Conservation (phyloP, 2,113 vertebrate species). For the Pseudonaja textilis region DNA sequence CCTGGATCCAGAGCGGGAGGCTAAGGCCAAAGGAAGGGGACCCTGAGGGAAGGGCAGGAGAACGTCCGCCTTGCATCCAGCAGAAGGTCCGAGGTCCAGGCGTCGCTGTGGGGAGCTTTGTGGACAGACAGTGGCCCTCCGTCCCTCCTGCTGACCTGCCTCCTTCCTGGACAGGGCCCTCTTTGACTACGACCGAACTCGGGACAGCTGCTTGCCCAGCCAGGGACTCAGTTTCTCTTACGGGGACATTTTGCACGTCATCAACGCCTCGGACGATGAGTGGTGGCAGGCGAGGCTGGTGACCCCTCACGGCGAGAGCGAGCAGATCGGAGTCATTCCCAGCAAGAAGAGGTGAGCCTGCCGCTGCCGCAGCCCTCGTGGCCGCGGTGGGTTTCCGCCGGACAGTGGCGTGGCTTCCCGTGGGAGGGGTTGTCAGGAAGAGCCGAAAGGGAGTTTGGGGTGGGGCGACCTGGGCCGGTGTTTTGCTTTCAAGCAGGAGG, state of each 20-base stretch:
- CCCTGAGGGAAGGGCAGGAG: background rate
- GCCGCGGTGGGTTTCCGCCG: background rate
- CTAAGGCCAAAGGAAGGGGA: background rate
- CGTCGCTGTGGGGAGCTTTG: background rate
- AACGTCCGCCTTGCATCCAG: too few relatives aligned
- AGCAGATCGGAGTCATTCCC: slow-evolving; percentile 98
- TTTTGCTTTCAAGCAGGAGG: background rate
- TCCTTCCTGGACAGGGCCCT: slow-evolving; percentile 78
- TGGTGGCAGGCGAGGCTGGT: slow-evolving; percentile 99
- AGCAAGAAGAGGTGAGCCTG: slow-evolving; percentile 92
- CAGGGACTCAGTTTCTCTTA: slow-evolving; percentile 98
- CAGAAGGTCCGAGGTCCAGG: background rate
- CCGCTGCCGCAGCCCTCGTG: fast-evolving
- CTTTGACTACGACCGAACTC: slow-evolving; percentile 96
- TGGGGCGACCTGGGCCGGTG: background rate
- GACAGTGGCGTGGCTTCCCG: background rate
- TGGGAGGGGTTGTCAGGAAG: background rate
- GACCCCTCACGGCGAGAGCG: slow-evolving; percentile 93
- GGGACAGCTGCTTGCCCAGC: slow-evolving; percentile 97
- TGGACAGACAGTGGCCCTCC: background rate
- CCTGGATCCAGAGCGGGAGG: background rate
- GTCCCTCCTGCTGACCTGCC: fast-evolving
- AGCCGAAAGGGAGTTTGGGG: background rate
- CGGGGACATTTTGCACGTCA: slow-evolving; percentile 95
- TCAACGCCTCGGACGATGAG: slow-evolving; percentile 97